Percentiles rank a stretch among this genome's conserved stretches.
phyloP scores from a whole-genome alignment of 2,888 invertebrate species.

The Synergus umbraculus region DNA sequence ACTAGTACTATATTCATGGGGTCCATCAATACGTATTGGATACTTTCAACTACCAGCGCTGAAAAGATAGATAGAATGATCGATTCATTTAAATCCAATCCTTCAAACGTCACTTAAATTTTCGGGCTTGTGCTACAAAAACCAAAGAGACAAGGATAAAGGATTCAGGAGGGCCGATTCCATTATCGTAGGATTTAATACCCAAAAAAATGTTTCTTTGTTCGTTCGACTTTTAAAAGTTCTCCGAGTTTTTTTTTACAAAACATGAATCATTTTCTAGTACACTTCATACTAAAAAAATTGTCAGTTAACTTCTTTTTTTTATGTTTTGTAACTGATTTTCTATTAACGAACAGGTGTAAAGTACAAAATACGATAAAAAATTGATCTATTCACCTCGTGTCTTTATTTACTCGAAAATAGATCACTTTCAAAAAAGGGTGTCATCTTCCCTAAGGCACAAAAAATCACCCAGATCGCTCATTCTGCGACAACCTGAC shows the following conservation, averaged over 20 bases:
- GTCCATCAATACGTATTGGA: constrained; percentile 26
- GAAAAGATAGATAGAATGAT: constrained; percentile 22
- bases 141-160: not conserved
- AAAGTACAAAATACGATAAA: not conserved
- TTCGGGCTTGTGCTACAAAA: not conserved
- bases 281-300: not conserved
- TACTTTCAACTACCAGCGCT: not conserved
- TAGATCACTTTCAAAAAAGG: constrained; percentile 23
- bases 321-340: not conserved
- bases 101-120: constrained; percentile 27
- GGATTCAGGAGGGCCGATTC: not conserved
- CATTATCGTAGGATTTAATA: not conserved
- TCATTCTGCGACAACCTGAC: constrained; percentile 27
- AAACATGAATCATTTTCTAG: not conserved
- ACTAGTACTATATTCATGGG: constrained; percentile 33
- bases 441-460: constrained; percentile 17
- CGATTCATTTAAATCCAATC: constrained; percentile 19
- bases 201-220: not conserved
- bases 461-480: constrained; percentile 30
- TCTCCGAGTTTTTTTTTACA: not conserved
- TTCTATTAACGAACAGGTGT: not conserved
- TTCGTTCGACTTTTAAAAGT: not conserved
- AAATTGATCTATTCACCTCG: not conserved
- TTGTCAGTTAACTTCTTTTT: not conserved
- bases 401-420: constrained; percentile 20